These are phyloP conservation scores for Rhegmatorhina hoffmannsi DNA, from an alignment of 2,113 vertebrate genomes.

Conservation along the genomic window DNA sequence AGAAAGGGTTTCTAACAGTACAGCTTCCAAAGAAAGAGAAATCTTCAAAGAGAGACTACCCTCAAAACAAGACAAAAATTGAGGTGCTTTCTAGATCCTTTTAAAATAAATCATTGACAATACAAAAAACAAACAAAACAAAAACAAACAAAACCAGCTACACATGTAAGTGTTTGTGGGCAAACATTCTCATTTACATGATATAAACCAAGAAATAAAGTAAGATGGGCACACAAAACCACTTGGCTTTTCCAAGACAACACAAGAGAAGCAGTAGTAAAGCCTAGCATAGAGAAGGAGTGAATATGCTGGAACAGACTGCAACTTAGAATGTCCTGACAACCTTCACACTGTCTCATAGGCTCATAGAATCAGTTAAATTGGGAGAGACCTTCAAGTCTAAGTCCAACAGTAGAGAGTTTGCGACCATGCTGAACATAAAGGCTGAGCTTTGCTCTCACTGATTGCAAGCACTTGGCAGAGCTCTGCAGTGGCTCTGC, in stretches of 20 bases:
- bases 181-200: not conserved
- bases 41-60: not conserved
- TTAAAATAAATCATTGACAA: not conserved
- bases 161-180: not conserved
- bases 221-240: not conserved
- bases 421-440: not conserved
- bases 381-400: not conserved
- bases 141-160: not conserved
- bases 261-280: not conserved
- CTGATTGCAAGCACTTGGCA: not conserved
- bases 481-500: not conserved
- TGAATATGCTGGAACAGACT: not conserved
- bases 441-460: not conserved
- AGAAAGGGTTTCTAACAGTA: not conserved
- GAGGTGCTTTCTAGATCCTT: not conserved
- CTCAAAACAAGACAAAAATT: not conserved
- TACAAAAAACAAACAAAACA: not conserved
- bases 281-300: not conserved
- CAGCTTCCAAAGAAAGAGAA: not conserved
- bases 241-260: not conserved
- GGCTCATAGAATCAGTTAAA: not conserved
- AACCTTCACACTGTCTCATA: not conserved
- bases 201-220: not conserved
- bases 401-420: fast-evolving
- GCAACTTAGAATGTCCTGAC: not conserved